Evolutionary conservation across 2,797 vertebrate genomes (phyloP).

Genomic region (Miichthys miiuy): DNA sequence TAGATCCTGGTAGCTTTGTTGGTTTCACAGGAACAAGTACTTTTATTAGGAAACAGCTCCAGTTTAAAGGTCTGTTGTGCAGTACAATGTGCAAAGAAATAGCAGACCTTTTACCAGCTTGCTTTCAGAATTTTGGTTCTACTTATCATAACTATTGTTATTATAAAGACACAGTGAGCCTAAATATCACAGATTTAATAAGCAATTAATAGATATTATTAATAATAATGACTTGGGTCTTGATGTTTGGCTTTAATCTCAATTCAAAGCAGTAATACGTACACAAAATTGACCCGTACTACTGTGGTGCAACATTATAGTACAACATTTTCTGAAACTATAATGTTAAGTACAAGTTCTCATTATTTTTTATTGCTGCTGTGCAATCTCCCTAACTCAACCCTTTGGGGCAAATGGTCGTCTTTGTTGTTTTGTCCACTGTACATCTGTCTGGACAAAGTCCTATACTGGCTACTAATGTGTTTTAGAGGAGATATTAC

Average conservation of each 20-base stretch:
- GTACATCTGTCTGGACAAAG: neutral
- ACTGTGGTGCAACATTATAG: neutral
- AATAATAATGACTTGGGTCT: neutral
- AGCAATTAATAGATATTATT: neutral
- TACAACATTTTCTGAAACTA: neutral
- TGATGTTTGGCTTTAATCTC: neutral
- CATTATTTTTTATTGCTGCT: too few species aligned
- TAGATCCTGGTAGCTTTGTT: constrained; percentile 50
- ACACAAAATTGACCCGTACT: neutral
- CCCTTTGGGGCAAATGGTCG: too few species aligned
- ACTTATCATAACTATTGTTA: neutral
- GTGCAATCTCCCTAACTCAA: too few species aligned
- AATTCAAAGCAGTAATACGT: neutral
- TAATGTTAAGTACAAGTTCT: too few species aligned
- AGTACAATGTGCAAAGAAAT: constrained; percentile 7
- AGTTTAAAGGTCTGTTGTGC: constrained; percentile 33
- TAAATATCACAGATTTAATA: neutral
- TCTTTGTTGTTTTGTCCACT: neutral
- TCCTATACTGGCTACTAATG: neutral
- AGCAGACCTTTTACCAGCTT: neutral
- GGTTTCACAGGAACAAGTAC: constrained; percentile 41
- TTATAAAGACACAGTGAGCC: neutral
- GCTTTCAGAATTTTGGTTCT: neutral
- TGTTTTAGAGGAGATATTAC: neutral
- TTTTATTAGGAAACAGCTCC: constrained; percentile 38